phyloP scores from a whole-genome alignment of 1,140 invertebrate genomes.

The Rhopalosiphum maidis region DNA sequence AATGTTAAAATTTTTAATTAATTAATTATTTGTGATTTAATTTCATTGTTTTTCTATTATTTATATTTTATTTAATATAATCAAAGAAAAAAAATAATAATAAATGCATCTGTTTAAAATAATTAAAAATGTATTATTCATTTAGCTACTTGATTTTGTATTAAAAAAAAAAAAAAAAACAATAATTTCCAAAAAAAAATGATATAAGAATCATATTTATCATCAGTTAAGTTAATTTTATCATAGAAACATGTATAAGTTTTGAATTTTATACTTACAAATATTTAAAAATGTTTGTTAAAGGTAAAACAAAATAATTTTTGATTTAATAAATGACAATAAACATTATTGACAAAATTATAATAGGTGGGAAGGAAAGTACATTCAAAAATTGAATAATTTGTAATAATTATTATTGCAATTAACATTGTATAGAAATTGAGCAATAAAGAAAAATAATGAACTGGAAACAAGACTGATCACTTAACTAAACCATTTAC shows the following conservation, averaged over 20 bases:
- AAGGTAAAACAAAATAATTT: background rate
- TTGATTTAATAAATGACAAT: background rate
- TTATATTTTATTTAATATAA: background rate
- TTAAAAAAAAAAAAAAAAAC: background rate
- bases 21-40: background rate
- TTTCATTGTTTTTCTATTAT: background rate
- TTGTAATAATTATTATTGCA: background rate
- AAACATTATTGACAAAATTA: background rate
- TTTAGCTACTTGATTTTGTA: background rate
- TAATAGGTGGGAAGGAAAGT: too few species aligned
- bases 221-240: background rate
- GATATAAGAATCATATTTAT: background rate
- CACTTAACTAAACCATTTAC: background rate
- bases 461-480: background rate
- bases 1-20: background rate
- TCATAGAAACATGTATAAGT: background rate
- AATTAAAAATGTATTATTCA: background rate
- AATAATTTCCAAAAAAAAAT: background rate
- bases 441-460: background rate
- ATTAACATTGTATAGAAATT: background rate
- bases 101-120: background rate
- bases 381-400: background rate
- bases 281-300: background rate
- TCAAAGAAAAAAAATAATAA: background rate
- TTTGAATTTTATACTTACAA: background rate